Percentiles rank a stretch among this genome's conserved stretches.
Conservation (phyloP, 2,888 invertebrate species). For the Melolontha melolontha region DNA sequence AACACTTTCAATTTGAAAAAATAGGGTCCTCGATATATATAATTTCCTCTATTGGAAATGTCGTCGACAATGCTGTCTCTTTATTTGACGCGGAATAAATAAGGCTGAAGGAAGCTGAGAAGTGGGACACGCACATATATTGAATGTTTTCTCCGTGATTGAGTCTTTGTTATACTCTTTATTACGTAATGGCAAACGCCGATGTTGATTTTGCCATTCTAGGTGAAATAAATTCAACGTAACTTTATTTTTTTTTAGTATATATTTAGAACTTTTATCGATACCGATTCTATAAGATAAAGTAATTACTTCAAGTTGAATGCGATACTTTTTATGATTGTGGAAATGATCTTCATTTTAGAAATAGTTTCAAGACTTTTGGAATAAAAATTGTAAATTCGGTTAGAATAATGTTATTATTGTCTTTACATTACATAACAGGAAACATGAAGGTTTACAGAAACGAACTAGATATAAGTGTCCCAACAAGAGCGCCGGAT, state of each 20-base stretch:
- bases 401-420: too few species aligned
- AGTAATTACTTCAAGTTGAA: too few species aligned
- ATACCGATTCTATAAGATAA: too few species aligned
- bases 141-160: conserved; percentile 24
- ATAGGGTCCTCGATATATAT: conserved; percentile 2
- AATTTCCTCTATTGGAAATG: not conserved
- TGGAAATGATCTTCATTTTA: too few species aligned
- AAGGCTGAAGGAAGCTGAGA: not conserved
- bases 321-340: too few species aligned
- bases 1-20: not conserved
- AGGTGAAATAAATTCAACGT: conserved; percentile 15
- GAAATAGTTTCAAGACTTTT: too few species aligned
- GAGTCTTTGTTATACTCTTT: conserved; percentile 19
- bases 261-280: too few species aligned
- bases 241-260: not conserved
- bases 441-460: too few species aligned
- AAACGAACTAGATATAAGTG: too few species aligned
- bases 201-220: not conserved
- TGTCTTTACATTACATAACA: too few species aligned
- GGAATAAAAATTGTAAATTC: too few species aligned
- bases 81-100: conserved; percentile 30
- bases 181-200: not conserved
- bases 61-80: conserved; percentile 16
- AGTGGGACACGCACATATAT: conserved; percentile 19
- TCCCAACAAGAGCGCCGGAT: too few species aligned